A percentile compares a stretch with the other conserved stretches of the same genome.
Evolutionary conservation across 2,888 invertebrate genomes (phyloP).

Genomic region (Papilio gigon): DNA sequence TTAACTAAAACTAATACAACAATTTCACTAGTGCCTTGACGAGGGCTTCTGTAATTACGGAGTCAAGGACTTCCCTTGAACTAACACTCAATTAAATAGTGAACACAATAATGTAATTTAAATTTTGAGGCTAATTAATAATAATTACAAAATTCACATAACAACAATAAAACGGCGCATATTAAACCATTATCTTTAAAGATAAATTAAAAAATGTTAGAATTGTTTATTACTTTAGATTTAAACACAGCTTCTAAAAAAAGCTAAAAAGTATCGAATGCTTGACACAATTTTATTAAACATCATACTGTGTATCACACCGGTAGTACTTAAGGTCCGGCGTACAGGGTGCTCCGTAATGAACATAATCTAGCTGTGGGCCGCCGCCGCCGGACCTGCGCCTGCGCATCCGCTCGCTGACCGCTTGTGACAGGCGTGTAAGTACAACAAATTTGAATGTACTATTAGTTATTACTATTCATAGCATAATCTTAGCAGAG

Average conservation of each 20-base stretch:
- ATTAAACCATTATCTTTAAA: too few relatives aligned
- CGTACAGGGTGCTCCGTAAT: conserved; percentile 54
- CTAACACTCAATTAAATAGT: too few relatives aligned
- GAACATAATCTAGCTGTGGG: conserved; percentile 51
- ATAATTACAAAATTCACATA: too few relatives aligned
- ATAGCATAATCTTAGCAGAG: background rate
- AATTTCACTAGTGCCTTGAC: too few relatives aligned
- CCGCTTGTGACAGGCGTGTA: conserved; percentile 4
- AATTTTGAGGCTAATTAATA: too few relatives aligned
- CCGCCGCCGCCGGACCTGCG: conserved; percentile 46
- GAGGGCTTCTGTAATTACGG: too few relatives aligned
- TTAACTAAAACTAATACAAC: too few relatives aligned
- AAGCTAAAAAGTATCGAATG: background rate
- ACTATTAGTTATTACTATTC: background rate
- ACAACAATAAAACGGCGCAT: too few relatives aligned
- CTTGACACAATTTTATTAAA: conserved; percentile 27
- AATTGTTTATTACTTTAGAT: too few relatives aligned
- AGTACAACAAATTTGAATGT: conserved; percentile 10
- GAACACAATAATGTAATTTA: too few relatives aligned
- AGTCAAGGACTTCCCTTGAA: too few relatives aligned
- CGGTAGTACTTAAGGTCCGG: conserved; percentile 64
- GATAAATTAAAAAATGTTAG: too few relatives aligned
- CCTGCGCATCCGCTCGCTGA: conserved; percentile 8
- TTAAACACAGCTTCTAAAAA: background rate
- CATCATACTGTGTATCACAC: conserved; percentile 57